These are phyloP conservation scores for Paradoxurus hermaphroditus DNA, from an alignment of 2,113 vertebrate species.

Conservation along the genomic window DNA sequence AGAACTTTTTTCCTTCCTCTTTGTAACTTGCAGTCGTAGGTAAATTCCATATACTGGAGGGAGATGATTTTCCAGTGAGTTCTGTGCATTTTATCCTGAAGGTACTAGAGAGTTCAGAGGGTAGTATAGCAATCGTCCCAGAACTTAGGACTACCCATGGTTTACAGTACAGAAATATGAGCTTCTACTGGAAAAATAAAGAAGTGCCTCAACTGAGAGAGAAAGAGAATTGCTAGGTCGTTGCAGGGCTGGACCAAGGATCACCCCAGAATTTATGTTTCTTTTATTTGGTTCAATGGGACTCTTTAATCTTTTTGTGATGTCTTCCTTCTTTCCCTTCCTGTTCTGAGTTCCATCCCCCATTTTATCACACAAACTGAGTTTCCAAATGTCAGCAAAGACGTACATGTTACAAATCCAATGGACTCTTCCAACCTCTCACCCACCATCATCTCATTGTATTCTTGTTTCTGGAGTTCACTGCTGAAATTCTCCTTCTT, in stretches of 20 bases:
- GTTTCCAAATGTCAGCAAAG: slow-evolving; percentile 10
- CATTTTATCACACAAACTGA: not conserved
- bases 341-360: not conserved
- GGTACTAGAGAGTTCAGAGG: not conserved
- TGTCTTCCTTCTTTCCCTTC: not conserved
- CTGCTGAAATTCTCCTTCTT: not conserved
- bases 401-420: not conserved
- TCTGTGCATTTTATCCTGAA: not conserved
- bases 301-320: not conserved
- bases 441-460: not conserved
- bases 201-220: not conserved
- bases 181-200: not conserved
- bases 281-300: not conserved
- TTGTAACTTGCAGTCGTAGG: not conserved
- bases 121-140: not conserved
- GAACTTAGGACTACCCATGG: not conserved
- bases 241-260: not conserved
- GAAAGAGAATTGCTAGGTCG: not conserved
- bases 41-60: not conserved
- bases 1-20: not conserved
- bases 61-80: not conserved
- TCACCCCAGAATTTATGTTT: not conserved
- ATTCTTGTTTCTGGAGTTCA: not conserved
- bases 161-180: not conserved
- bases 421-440: not conserved